Evolutionary conservation across 2,113 vertebrate genomes (phyloP), one percentile per base, ranked within the genome.

Genomic region (Thryonomys swinderianus): DNA sequence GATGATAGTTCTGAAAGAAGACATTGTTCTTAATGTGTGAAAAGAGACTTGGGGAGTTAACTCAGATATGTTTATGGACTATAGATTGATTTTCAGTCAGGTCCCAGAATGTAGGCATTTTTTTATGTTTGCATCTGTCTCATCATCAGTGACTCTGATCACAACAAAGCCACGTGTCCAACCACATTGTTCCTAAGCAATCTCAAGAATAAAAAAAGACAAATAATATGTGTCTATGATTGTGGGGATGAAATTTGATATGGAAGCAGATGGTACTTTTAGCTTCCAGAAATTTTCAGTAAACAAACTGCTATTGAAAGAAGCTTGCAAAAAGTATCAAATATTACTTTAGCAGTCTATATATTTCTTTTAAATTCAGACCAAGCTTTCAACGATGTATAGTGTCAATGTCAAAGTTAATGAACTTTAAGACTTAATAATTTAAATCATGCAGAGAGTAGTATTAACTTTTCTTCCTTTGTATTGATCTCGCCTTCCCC

Each of bases 211-310:
- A 71, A 96, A 97, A 93, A 97, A 93, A 97, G 94, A 66, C 84
- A 48, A 93, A 37, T 12, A 1, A 55, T 94, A 92, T 78, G 93
- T 96, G 87, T 74, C 83, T 94, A 69, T 81, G 79, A 94, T 87
- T 89, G 67, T 87, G 89, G 84, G 92, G 73, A 48, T 27, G 18
- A 96, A 91, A 94, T 95, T 95, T 95, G 94, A 94, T 97, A 96
- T 95, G 71, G 91, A 96, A 96, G 88, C 97, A 98, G 97, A 97
- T 97, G 96, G 95, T 20, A 94, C 84, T 79, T 91, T 74, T 74
- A 86, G 93, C 83, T 97, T 97, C 95, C 94, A 97, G 95, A 84
- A 96, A 97, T 95, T 96, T 97, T 96, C 81, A 94, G 23, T 95
- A 96, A 96, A 96, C 85, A 96, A 96, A 37, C 23, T 91, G 71